phyloP scores from a whole-genome alignment of 2,113 vertebrate species.

The Quiscalus mexicanus region DNA sequence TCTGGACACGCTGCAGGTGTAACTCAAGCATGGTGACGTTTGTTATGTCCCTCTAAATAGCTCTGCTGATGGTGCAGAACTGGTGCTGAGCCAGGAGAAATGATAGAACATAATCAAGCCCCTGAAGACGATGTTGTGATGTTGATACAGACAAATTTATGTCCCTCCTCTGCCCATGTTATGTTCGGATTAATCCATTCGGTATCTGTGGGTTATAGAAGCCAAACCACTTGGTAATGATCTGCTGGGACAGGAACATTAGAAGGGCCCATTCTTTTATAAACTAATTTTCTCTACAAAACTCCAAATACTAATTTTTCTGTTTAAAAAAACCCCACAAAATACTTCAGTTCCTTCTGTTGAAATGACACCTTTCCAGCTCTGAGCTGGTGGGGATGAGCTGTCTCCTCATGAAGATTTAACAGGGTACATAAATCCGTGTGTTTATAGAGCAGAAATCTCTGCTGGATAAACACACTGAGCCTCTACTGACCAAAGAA shows the following conservation, averaged over 20 bases:
- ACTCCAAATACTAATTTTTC: not conserved
- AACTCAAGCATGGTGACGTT: not conserved
- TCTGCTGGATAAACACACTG: not conserved
- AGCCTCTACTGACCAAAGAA: not conserved
- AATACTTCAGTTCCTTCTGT: not conserved
- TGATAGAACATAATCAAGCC: not conserved
- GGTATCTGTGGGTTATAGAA: not conserved
- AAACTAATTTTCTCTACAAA: not conserved
- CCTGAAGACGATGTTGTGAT: not conserved
- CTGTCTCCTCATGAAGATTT: not conserved
- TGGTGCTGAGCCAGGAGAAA: constrained; percentile 46
- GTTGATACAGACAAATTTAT: not conserved
- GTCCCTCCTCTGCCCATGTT: not conserved
- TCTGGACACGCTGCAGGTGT: not conserved
- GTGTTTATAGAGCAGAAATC: not conserved
- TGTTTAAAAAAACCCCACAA: not conserved
- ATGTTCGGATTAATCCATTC: not conserved
- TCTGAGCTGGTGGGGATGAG: not conserved
- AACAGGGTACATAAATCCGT: rapidly evolving
- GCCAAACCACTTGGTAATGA: not conserved
- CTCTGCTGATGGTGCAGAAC: constrained; percentile 22
- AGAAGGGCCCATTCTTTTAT: not conserved
- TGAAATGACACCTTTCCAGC: not conserved
- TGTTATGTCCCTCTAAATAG: not conserved
- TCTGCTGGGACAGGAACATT: not conserved